Evolutionary conservation across 2,888 invertebrate species (phyloP).

Genomic region (Parnassius apollo): DNA sequence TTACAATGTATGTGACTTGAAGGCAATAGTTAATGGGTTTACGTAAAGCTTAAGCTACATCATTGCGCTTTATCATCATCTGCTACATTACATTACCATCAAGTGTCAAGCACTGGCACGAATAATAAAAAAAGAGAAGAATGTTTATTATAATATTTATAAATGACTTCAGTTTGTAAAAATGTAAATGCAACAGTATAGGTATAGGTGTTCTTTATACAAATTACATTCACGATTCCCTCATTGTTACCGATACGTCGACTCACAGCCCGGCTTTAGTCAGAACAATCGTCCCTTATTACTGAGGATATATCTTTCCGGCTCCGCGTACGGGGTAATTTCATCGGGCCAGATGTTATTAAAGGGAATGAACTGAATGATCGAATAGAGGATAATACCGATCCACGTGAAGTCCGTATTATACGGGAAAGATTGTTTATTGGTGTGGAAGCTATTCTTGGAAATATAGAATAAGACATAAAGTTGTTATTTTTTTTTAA

Average conservation of each 20-base stretch:
- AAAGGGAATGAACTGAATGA: constrained; percentile 32
- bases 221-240: constrained; percentile 33
- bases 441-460: constrained; percentile 24
- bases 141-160: background rate
- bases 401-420: constrained; percentile 37
- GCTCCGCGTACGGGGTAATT: constrained; percentile 23
- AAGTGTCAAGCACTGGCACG: no score
- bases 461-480: background rate
- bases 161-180: background rate
- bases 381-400: constrained; percentile 25
- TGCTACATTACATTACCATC: no score
- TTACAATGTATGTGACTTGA: no score
- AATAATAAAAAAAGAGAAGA: no score
- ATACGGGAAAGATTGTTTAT: constrained; percentile 38
- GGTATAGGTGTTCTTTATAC: constrained; percentile 19
- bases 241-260: constrained; percentile 34
- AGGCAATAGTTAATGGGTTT: no score
- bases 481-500: no score
- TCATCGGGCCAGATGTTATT: constrained; percentile 27
- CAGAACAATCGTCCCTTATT: constrained; percentile 43
- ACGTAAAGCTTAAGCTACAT: no score
- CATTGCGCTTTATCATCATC: no score
- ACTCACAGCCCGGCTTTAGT: constrained; percentile 33
- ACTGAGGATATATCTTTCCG: constrained; percentile 35
- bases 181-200: background rate